A percentile compares a stretch with the other conserved stretches of the same genome.
Conservation (phyloP, 2,888 invertebrate genomes). For the Suillia variegata region DNA sequence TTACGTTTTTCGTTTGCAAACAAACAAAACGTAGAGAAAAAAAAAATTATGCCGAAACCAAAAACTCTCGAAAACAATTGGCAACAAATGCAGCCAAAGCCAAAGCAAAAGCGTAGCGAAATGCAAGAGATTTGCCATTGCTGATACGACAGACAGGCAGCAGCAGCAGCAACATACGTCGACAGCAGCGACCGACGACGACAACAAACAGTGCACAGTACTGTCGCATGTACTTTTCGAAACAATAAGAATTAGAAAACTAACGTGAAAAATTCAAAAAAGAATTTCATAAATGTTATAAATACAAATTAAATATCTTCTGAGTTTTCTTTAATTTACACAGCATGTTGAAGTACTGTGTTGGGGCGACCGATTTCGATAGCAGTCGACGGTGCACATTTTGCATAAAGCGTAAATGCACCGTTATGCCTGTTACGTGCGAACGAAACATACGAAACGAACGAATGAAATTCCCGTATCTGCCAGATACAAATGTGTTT, state of each 20-base stretch:
- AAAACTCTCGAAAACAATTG: not conserved
- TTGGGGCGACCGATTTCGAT: too few species aligned
- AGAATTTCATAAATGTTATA: too few species aligned
- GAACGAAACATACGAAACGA: not conserved
- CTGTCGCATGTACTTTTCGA: too few species aligned
- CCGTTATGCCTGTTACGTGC: conserved; percentile 6
- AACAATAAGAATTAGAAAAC: too few species aligned
- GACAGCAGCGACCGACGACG: not conserved
- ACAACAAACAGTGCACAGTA: too few species aligned
- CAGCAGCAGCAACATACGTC: conserved; percentile 2
- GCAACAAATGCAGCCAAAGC: not conserved
- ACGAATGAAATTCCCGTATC: not conserved
- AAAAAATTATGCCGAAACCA: not conserved
- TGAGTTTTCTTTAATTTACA: too few species aligned
- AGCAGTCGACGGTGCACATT: not conserved
- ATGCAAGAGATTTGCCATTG: not conserved
- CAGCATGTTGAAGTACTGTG: too few species aligned
- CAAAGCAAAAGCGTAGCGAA: not conserved
- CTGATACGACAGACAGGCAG: not conserved
- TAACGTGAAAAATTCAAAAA: too few species aligned
- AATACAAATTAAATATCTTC: too few species aligned
- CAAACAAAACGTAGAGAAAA: not conserved
- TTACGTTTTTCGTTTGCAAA: not conserved
- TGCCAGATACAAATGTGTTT: not conserved
- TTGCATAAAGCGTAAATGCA: conserved; percentile 11